Percentiles rank a stretch among this genome's conserved stretches.
Evolutionary conservation across 2,797 vertebrate genomes (phyloP).

Genomic region (Chelidonichthys spinosus): DNA sequence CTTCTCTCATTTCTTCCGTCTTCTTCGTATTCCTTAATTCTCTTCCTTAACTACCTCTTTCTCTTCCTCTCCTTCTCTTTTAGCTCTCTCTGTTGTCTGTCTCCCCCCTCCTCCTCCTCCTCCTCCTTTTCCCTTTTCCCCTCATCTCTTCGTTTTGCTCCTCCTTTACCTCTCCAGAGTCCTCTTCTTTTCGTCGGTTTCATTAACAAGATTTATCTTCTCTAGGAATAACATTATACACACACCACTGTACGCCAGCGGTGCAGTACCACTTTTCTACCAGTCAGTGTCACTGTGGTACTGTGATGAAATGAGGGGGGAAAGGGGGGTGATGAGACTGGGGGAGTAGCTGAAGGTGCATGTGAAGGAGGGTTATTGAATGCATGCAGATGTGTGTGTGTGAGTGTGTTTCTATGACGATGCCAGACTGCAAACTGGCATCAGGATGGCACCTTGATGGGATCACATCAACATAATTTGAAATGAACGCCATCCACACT

Average conservation of each 20-base stretch:
- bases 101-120: background rate
- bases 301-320: constrained; percentile 10
- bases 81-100: constrained; percentile 15
- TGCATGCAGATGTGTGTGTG: constrained; percentile 6
- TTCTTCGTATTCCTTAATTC: constrained; percentile 32
- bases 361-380: constrained; percentile 1
- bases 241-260: background rate
- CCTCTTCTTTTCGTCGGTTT: constrained; percentile 72
- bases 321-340: background rate
- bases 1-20: constrained; percentile 21
- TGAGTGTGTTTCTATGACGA: constrained; percentile 23
- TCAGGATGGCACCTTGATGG: constrained; percentile 4
- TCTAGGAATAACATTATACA: constrained; percentile 71
- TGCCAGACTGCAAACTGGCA: constrained; percentile 18
- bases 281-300: constrained; percentile 71
- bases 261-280: constrained; percentile 52
- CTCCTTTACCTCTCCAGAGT: constrained; percentile 63
- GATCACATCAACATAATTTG: constrained; percentile 33
- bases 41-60: constrained; percentile 17
- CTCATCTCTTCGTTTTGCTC: constrained; percentile 47
- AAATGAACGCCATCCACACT: constrained; percentile 31
- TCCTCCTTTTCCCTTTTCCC: constrained; percentile 18
- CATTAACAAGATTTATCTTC: constrained; percentile 77
- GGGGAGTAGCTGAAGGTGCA: background rate
- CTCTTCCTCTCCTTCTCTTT: constrained; percentile 6